phyloP scores from a whole-genome alignment of 2,797 vertebrate genomes.

The Brachyrhaphis roseni region DNA sequence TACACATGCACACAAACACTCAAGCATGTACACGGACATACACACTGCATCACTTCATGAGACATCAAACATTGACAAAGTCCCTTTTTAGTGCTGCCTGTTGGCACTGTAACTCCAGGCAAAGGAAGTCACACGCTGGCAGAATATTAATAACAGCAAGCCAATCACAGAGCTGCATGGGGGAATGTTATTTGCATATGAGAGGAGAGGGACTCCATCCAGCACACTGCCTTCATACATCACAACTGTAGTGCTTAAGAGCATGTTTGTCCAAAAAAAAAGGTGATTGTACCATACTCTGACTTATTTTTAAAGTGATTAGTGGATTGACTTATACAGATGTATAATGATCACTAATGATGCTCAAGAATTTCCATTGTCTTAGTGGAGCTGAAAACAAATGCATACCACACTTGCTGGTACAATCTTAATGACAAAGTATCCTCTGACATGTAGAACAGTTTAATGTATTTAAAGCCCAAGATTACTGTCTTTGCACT shows the following conservation, averaged over 20 bases:
- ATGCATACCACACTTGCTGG: neutral
- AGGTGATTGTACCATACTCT: constrained; percentile 17
- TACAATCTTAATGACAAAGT: neutral
- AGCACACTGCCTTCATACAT: constrained; percentile 77
- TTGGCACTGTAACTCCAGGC: constrained; percentile 84
- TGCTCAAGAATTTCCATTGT: neutral
- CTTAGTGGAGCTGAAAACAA: neutral
- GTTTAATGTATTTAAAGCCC: neutral
- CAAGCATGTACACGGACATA: constrained; percentile 29
- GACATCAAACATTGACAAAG: constrained; percentile 88
- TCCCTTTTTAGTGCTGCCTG: constrained; percentile 85
- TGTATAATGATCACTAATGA: too few species aligned
- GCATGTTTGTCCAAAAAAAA: constrained; percentile 34
- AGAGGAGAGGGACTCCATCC: constrained; percentile 72
- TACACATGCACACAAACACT: constrained; percentile 23
- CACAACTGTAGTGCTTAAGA: constrained; percentile 37
- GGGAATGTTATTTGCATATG: constrained; percentile 80
- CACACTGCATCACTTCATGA: constrained; percentile 74
- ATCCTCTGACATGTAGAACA: neutral
- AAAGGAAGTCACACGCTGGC: constrained; percentile 82
- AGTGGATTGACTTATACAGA: neutral
- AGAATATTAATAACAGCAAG: constrained; percentile 82
- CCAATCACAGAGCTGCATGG: constrained; percentile 80
- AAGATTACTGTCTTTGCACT: constrained; percentile 39
- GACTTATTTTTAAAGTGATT: constrained; percentile 32